Base-by-base conservation (phyloP, 2,888 invertebrate species). In the Plagodis pulveraria region DNA sequence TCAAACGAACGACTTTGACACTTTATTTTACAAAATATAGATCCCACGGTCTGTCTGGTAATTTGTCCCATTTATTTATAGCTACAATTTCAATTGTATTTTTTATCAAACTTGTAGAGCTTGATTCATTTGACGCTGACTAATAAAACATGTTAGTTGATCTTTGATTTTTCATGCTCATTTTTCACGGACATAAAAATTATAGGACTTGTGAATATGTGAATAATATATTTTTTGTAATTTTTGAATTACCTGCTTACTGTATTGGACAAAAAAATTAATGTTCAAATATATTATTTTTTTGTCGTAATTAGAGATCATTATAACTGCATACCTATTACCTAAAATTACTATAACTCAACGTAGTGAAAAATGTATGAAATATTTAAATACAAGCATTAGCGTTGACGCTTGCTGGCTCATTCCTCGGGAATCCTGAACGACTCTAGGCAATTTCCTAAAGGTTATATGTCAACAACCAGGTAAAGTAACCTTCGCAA, bases 391-490 rank as follows among this genome's bases (percentile, higher is more conserved):
- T 42, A 50, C 7, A 38, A 55, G 62, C 63, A 61, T 59, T 54
- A 52, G 52, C 43, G 42, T 46, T 48, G 58, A 45, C 52, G 54
- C 56, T 40, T 22, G 58, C 60, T 58, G 61, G 62, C 61, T 65
- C 66, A 70, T 68, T 70, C 60, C 64, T 60, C 58, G 69, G 69
- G 73, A 71, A 76, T 73, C 76, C 80, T 75, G 74, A 70, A 78
- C 75, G 77, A 78, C 78, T 72, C 66, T 12, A 67, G 72, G 80
- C 75, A 75, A 81, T 83, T 83, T 78, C 78, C 73, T 86, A 91
- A 91, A 91, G 91, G 91, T 88, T 88, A 89, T 70, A 70, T 73
- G 91, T 89, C 84, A 90, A 89, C 74, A 90, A 86, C 88, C 89
- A 83, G 50, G 45, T 49, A 40, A 33, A 72, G 69, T 69, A 80